These are phyloP conservation scores for Cyprinella venusta DNA, from an alignment of 2,797 vertebrate genomes.

Conservation along the genomic window DNA sequence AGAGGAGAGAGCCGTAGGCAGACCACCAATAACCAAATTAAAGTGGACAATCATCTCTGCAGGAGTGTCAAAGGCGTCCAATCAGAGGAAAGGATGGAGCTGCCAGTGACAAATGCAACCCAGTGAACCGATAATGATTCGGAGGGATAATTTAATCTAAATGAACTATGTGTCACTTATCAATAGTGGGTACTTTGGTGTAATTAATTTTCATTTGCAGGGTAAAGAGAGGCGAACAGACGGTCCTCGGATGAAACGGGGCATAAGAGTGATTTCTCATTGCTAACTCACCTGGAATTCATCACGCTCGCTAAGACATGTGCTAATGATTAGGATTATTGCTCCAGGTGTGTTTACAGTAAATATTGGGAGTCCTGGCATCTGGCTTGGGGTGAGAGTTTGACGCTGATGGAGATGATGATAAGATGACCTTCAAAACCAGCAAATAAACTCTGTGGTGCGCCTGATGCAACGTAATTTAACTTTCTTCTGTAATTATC, in stretches of 20 bases:
- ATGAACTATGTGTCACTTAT: conserved; percentile 77
- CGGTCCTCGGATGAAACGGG: conserved; percentile 72
- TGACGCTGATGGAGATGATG: conserved; percentile 61
- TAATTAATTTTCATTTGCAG: conserved; percentile 81
- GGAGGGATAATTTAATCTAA: conserved; percentile 75
- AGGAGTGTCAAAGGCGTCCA: conserved; percentile 47
- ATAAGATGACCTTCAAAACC: conserved; percentile 56
- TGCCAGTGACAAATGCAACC: conserved; percentile 65
- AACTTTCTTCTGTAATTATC: conserved; percentile 6
- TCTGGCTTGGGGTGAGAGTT: conserved; percentile 48
- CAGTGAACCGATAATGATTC: conserved; percentile 71
- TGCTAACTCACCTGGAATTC: conserved; percentile 69
- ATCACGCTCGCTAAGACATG: conserved; percentile 64
- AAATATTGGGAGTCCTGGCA: conserved; percentile 70
- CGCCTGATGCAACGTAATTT: neutral
- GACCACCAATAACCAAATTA: conserved; percentile 65
- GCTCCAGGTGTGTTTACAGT: conserved; percentile 79
- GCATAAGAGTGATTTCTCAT: conserved; percentile 72
- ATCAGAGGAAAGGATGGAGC: conserved; percentile 60
- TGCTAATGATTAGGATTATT: conserved; percentile 78
- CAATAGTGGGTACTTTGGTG: conserved; percentile 77
- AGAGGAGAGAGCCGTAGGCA: conserved; percentile 23
- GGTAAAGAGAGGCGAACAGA: conserved; percentile 73
- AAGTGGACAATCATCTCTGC: conserved; percentile 42
- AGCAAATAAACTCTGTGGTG: conserved; percentile 42